These are phyloP conservation scores for Nemotelus pantherinus DNA, from an alignment of 2,888 invertebrate genomes.

Conservation along the genomic window DNA sequence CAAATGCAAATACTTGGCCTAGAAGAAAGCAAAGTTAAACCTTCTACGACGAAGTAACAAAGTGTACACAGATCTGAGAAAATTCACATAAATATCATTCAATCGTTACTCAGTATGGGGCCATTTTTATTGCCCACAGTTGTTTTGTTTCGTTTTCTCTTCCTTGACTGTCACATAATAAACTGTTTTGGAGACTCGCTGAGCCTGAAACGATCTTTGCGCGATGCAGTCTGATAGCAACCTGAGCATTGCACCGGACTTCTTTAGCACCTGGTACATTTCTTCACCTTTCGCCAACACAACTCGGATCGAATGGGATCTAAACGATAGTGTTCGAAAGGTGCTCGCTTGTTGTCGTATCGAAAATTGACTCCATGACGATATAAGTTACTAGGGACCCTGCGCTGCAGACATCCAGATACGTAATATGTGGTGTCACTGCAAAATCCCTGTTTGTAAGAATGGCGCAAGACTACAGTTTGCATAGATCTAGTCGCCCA, in stretches of 20 bases:
- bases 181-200: constrained; percentile 10
- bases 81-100: constrained; percentile 48
- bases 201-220: background rate
- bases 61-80: constrained; percentile 41
- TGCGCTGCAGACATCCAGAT: background rate
- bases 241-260: background rate
- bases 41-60: constrained; percentile 28
- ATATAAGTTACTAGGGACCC: background rate
- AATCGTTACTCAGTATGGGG: constrained; percentile 50
- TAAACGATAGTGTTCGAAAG: constrained; percentile 11
- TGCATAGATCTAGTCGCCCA: background rate
- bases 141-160: background rate
- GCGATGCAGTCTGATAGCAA: background rate
- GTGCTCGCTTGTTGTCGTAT: constrained; percentile 9
- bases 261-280: constrained; percentile 41
- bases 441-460: constrained; percentile 11
- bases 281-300: constrained; percentile 33
- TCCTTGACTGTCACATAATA: constrained; percentile 21
- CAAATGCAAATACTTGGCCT: too few species aligned
- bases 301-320: background rate
- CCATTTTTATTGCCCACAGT: constrained; percentile 47
- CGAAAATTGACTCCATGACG: constrained; percentile 29
- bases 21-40: too few species aligned
- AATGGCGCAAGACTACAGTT: background rate
- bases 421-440: constrained; percentile 9